Percentiles rank a stretch among this genome's conserved stretches.
These are phyloP conservation scores for Yoshiicerus persimilis DNA, from an alignment of 1,140 invertebrate genomes.

Conservation along the genomic window DNA sequence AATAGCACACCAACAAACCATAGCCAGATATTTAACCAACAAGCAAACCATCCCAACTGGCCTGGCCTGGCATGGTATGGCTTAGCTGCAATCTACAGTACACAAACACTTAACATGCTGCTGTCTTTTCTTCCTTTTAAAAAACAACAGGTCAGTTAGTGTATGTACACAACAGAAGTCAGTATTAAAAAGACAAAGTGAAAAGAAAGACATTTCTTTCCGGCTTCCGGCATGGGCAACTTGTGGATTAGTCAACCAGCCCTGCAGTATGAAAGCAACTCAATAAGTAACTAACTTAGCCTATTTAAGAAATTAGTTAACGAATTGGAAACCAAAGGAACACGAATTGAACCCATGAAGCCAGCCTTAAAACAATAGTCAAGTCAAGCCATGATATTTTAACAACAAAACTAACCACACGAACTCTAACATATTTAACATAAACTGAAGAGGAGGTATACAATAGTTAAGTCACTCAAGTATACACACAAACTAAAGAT, in stretches of 20 bases:
- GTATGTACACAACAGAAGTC: no score
- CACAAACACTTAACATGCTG: not conserved
- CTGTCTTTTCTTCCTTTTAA: not conserved
- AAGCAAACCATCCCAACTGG: not conserved
- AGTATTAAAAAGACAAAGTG: constrained; percentile 3
- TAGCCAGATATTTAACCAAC: not conserved
- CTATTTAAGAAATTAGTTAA: constrained; percentile 3
- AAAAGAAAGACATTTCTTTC: not conserved
- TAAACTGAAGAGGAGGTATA: not conserved
- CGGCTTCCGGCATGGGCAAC: not conserved
- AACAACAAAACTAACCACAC: not conserved
- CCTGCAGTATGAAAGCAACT: not conserved
- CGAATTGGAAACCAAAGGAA: not conserved
- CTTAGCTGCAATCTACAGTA: not conserved
- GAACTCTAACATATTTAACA: not conserved
- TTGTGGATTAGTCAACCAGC: not conserved
- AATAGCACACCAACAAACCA: not conserved
- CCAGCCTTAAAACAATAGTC: not conserved
- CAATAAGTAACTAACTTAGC: not conserved
- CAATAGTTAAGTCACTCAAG: no score
- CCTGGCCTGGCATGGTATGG: not conserved
- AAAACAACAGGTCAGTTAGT: constrained; percentile 2
- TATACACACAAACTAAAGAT: not conserved
- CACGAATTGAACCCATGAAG: not conserved
- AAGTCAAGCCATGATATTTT: not conserved